Conservation (phyloP, 2,113 vertebrate genomes). For the Mesembrinibis cayennensis region DNA sequence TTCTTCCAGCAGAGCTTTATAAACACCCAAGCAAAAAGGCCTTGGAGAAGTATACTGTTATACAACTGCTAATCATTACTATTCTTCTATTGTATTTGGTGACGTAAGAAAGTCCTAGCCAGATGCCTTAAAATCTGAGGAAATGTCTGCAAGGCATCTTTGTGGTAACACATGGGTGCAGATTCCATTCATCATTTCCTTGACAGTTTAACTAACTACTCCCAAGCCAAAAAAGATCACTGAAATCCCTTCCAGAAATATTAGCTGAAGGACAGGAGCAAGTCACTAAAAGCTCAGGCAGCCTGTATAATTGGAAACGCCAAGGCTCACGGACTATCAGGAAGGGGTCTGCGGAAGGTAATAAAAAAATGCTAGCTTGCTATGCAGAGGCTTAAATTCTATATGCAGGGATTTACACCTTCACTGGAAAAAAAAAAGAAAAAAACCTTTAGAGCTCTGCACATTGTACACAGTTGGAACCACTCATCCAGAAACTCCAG, state of each 20-base stretch:
- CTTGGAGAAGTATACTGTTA: conserved; percentile 30
- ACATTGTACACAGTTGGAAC: conserved; percentile 7
- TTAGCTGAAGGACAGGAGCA: conserved; percentile 35
- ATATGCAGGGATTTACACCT: background rate
- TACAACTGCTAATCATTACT: conserved; percentile 59
- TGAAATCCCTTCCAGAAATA: conserved; percentile 41
- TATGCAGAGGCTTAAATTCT: background rate
- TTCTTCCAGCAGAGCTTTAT: conserved; percentile 20
- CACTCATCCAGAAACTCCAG: conserved; percentile 16
- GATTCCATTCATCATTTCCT: conserved; percentile 42
- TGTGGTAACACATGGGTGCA: conserved; percentile 45
- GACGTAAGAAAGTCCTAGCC: conserved; percentile 27
- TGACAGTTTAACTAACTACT: conserved; percentile 54
- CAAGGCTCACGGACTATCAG: background rate
- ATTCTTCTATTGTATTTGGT: conserved; percentile 56
- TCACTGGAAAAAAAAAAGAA: background rate
- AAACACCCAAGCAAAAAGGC: background rate
- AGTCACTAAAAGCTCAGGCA: background rate
- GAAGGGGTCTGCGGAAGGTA: background rate
- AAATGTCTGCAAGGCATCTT: conserved; percentile 63
- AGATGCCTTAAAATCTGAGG: conserved; percentile 57
- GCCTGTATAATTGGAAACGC: background rate
- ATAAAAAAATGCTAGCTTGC: background rate
- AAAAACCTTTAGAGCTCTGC: background rate
- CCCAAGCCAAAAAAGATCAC: conserved; percentile 9